Percentiles rank a stretch among this genome's conserved stretches.
These are phyloP conservation scores for Chionodraco myersi DNA, from an alignment of 2,113 vertebrate genomes.

Conservation along the genomic window DNA sequence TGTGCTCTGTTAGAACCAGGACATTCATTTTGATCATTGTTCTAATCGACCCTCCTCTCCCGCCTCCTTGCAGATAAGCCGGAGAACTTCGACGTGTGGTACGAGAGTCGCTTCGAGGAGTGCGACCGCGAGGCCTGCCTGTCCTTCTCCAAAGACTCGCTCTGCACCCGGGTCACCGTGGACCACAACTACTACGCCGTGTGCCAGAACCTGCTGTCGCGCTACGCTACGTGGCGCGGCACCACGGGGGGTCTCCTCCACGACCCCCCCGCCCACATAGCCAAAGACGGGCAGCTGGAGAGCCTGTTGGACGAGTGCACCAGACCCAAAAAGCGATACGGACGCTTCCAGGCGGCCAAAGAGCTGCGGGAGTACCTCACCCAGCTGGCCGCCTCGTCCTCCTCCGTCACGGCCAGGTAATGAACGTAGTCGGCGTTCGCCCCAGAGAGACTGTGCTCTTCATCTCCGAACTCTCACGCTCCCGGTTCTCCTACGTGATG, in stretches of 20 bases:
- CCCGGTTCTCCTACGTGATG: constrained; percentile 75
- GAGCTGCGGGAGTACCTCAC: constrained; percentile 95
- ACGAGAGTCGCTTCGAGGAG: constrained; percentile 98
- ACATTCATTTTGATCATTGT: background rate
- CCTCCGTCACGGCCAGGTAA: constrained; percentile 89
- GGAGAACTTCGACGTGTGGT: constrained; percentile 97
- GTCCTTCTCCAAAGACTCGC: constrained; percentile 97
- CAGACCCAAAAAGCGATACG: constrained; percentile 93
- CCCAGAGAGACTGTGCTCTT: constrained; percentile 58
- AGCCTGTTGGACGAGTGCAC: constrained; percentile 96
- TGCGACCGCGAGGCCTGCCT: constrained; percentile 98
- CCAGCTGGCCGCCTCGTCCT: constrained; percentile 85
- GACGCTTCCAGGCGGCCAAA: constrained; percentile 93
- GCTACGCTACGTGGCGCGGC: constrained; percentile 95
- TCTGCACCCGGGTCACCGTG: constrained; percentile 94
- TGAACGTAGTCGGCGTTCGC: constrained; percentile 76
- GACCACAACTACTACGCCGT: constrained; percentile 99
- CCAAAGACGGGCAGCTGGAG: constrained; percentile 92
- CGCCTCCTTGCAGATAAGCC: constrained; percentile 91
- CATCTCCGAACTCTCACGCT: constrained; percentile 59
- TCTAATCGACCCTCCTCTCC: background rate
- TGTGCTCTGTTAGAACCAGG: background rate
- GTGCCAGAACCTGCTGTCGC: constrained; percentile 97
- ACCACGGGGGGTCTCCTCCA: constrained; percentile 97
- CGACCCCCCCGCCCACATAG: constrained; percentile 91